Evolutionary conservation across 2,888 invertebrate genomes (phyloP).

Genomic region (Eumacrocentrus americanus): DNA sequence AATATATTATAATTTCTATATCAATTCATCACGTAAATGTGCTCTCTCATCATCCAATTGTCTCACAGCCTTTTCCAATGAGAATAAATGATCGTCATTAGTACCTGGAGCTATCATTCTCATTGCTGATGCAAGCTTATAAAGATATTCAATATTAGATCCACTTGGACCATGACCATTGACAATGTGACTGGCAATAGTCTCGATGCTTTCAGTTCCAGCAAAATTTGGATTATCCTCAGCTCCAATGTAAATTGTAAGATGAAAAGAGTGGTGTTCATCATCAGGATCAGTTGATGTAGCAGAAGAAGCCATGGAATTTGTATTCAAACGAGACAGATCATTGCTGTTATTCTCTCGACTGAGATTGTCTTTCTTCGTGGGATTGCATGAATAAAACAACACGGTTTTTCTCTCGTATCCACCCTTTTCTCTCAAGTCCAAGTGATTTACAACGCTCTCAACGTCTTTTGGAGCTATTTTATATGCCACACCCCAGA

Average conservation of each 20-base stretch:
- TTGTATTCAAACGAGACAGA: constrained; percentile 21
- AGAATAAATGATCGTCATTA: constrained; percentile 78
- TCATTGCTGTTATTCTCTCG: constrained; percentile 16
- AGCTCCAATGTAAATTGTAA: constrained; percentile 83
- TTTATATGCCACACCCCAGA: constrained; percentile 93
- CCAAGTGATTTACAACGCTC: constrained; percentile 79
- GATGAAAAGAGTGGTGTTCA: constrained; percentile 70
- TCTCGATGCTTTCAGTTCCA: constrained; percentile 76
- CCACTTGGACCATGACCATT: constrained; percentile 84
- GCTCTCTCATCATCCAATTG: constrained; percentile 47
- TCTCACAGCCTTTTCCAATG: constrained; percentile 70
- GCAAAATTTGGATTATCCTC: constrained; percentile 80
- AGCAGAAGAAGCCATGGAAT: constrained; percentile 36
- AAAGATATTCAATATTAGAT: constrained; percentile 88
- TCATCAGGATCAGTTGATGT: constrained; percentile 44
- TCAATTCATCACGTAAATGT: not conserved
- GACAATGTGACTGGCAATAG: constrained; percentile 81
- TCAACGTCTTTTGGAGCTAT: constrained; percentile 74
- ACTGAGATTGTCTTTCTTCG: too few species aligned
- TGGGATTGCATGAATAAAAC: constrained; percentile 70
- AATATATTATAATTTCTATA: too few species aligned
- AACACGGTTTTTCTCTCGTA: constrained; percentile 75
- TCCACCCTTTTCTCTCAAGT: constrained; percentile 92
- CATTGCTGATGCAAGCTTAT: constrained; percentile 82
- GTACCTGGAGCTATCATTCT: constrained; percentile 74